Evolutionary conservation across 1,140 invertebrate genomes (phyloP).

Genomic region (Bombus soroeensis): DNA sequence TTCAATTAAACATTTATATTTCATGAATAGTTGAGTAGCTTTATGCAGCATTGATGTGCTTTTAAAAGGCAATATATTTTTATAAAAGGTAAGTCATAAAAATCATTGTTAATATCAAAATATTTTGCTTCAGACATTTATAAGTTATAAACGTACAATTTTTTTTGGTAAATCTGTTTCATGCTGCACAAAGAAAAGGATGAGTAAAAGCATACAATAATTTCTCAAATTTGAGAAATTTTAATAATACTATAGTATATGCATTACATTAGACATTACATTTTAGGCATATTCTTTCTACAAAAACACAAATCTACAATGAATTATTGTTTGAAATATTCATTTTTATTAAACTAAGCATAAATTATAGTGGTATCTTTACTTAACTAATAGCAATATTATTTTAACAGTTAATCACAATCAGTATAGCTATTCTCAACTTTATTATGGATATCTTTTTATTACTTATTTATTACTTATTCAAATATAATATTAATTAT

Average conservation of each 20-base stretch:
- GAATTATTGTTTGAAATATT: background rate
- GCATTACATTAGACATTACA: background rate
- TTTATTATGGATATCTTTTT: background rate
- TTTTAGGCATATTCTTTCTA: background rate
- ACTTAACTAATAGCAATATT: background rate
- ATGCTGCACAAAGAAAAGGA: slow-evolving; percentile 24
- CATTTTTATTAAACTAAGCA: background rate
- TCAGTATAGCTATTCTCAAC: background rate
- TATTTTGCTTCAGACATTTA: background rate
- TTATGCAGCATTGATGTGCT: slow-evolving; percentile 2
- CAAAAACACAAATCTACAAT: background rate
- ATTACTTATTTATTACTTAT: background rate
- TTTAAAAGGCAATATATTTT: slow-evolving; percentile 42
- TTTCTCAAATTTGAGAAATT: background rate
- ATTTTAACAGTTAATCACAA: background rate
- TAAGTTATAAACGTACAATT: slow-evolving; percentile 5
- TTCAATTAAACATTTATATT: background rate
- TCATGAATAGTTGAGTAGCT: slow-evolving; percentile 15
- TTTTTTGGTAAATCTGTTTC: slow-evolving; percentile 10
- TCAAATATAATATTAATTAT: slow-evolving; percentile 46
- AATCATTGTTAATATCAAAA: background rate
- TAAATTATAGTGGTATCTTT: background rate
- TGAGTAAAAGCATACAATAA: background rate
- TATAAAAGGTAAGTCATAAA: slow-evolving; percentile 20
- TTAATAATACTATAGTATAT: background rate